phyloP scores from a whole-genome alignment of 2,113 vertebrate genomes.

The Nerophis lumbriciformis region DNA sequence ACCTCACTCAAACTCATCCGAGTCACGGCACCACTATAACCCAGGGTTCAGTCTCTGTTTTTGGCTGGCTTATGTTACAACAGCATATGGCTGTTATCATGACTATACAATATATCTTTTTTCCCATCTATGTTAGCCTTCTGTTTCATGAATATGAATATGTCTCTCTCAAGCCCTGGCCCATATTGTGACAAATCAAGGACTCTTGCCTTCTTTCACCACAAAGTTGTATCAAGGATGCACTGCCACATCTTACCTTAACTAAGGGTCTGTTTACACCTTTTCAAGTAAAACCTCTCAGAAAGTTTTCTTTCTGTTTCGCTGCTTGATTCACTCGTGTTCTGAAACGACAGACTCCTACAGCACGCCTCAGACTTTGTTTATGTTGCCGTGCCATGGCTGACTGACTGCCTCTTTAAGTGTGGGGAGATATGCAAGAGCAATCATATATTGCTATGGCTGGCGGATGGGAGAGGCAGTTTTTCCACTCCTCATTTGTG shows the following conservation, averaged over 20 bases:
- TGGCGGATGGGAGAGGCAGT: constrained; percentile 57
- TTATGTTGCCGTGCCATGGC: constrained; percentile 39
- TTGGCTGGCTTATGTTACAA: no score
- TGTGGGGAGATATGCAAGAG: constrained; percentile 63
- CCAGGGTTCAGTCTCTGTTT: no score
- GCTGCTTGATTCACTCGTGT: constrained; percentile 53
- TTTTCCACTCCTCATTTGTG: constrained; percentile 67
- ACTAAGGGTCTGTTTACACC: constrained; percentile 58
- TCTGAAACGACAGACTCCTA: constrained; percentile 64
- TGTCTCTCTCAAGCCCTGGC: constrained; percentile 40
- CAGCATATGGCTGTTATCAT: neutral
- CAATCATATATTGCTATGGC: constrained; percentile 69
- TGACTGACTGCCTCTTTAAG: constrained; percentile 56
- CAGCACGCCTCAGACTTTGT: constrained; percentile 43
- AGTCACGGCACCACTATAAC: no score
- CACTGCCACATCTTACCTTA: constrained; percentile 50
- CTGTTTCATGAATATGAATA: constrained; percentile 56
- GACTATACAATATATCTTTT: neutral
- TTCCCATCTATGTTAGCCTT: constrained; percentile 19
- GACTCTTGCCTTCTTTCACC: constrained; percentile 50
- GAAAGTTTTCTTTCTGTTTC: constrained; percentile 44
- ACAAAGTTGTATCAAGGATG: constrained; percentile 51
- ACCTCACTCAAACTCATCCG: no score
- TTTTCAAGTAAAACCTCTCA: constrained; percentile 44
- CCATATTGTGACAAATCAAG: constrained; percentile 63